A percentile compares a stretch with the other conserved stretches of the same genome.
Evolutionary conservation across 2,888 invertebrate genomes (phyloP).

Genomic region (Keiferia lycopersicella): DNA sequence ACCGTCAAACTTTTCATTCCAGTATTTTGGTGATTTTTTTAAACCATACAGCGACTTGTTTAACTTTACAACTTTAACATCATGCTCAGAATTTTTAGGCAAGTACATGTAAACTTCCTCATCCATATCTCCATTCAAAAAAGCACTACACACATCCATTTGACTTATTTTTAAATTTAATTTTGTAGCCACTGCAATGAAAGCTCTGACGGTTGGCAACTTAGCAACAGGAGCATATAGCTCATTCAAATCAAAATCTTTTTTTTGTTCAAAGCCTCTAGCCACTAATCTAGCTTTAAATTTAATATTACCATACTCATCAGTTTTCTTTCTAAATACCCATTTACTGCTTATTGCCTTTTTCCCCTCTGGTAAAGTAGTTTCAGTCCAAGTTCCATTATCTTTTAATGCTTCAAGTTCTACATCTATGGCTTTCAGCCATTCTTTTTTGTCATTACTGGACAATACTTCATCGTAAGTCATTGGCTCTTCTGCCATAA

Average conservation of each 20-base stretch:
- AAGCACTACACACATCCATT: constrained; percentile 35
- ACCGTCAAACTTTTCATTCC: constrained; percentile 31
- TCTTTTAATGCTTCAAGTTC: too few relatives aligned
- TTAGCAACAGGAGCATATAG: constrained; percentile 37
- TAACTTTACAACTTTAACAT: constrained; percentile 33
- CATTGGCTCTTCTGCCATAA: too few relatives aligned
- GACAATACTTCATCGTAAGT: too few relatives aligned
- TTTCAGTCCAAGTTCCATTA: too few relatives aligned
- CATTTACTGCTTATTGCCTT: too few relatives aligned
- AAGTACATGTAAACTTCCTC: constrained; percentile 31
- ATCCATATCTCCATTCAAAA: constrained; percentile 33
- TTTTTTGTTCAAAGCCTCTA: constrained; percentile 34
- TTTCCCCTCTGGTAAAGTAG: too few relatives aligned
- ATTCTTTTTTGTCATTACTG: too few relatives aligned
- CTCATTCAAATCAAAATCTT: constrained; percentile 27
- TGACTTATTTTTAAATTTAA: constrained; percentile 31
- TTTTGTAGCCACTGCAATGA: constrained; percentile 33
- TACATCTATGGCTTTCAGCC: too few relatives aligned
- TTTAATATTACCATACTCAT: background rate
- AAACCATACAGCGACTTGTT: constrained; percentile 35
- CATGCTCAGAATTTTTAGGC: constrained; percentile 30
- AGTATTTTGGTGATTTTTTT: constrained; percentile 33
- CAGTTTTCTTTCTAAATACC: too few relatives aligned
- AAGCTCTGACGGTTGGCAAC: constrained; percentile 34
- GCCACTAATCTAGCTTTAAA: constrained; percentile 35